Conservation (phyloP, 1,140 invertebrate genomes). For the Orchesella cincta region DNA sequence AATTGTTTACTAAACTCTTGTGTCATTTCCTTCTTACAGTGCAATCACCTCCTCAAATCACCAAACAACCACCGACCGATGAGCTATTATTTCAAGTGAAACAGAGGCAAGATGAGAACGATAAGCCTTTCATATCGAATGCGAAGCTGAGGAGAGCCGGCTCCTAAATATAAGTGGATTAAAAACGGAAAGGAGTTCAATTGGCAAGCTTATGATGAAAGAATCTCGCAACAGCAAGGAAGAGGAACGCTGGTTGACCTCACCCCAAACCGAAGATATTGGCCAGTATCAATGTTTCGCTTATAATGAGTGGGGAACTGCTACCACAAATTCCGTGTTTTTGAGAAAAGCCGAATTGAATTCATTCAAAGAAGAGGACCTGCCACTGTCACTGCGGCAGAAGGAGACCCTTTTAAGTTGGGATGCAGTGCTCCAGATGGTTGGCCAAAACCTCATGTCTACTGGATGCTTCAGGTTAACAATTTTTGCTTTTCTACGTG, state of each 20-base stretch:
- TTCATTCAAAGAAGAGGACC: constrained; percentile 80
- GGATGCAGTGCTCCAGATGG: constrained; percentile 88
- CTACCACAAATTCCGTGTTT: constrained; percentile 85
- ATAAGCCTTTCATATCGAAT: constrained; percentile 94
- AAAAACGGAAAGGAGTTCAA: constrained; percentile 88
- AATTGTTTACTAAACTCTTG: too few relatives aligned
- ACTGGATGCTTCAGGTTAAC: constrained; percentile 81
- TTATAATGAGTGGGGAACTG: constrained; percentile 88
- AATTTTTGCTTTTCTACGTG: background rate
- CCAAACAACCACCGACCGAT: constrained; percentile 85
- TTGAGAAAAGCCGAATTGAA: constrained; percentile 92
- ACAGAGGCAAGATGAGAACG: constrained; percentile 74
- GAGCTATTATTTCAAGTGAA: constrained; percentile 89
- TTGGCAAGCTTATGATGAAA: constrained; percentile 75
- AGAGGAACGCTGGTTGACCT: constrained; percentile 83
- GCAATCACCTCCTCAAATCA: constrained; percentile 82
- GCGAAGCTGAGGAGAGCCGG: constrained; percentile 88
- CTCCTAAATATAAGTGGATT: constrained; percentile 89
- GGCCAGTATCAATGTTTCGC: constrained; percentile 97
- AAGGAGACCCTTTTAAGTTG: constrained; percentile 84
- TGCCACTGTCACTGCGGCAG: constrained; percentile 67
- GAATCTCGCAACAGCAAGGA: constrained; percentile 89
- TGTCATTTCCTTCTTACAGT: constrained; percentile 55
- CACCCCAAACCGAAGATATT: constrained; percentile 73
- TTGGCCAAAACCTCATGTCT: constrained; percentile 89